phyloP scores from a whole-genome alignment of 2,797 vertebrate genomes.

The Sebastes matsubarae region DNA sequence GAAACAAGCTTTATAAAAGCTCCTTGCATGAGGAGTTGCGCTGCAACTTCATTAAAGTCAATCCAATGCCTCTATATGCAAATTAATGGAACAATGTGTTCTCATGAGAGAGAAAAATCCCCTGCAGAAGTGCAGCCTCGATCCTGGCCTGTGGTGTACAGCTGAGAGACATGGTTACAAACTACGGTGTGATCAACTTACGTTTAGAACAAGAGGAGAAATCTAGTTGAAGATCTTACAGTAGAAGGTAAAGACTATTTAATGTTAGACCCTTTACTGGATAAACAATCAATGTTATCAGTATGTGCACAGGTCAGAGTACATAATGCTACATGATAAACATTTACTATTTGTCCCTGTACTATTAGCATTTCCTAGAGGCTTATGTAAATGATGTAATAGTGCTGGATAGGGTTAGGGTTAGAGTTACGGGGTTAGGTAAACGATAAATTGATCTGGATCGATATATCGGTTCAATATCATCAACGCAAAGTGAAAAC shows the following conservation, averaged over 20 bases:
- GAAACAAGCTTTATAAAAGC: slow-evolving; percentile 10
- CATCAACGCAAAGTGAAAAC: not conserved
- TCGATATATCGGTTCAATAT: too few species aligned
- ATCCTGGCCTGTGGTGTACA: not conserved
- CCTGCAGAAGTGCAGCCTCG: slow-evolving; percentile 3
- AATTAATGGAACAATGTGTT: slow-evolving; percentile 31
- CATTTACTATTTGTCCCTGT: not conserved
- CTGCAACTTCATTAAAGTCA: slow-evolving; percentile 40
- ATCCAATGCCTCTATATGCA: slow-evolving; percentile 17
- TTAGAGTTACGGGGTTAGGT: rapidly evolving
- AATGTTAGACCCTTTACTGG: not conserved
- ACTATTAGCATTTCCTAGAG: not conserved
- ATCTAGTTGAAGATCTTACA: not conserved
- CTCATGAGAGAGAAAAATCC: slow-evolving; percentile 8
- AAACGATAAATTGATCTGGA: too few species aligned
- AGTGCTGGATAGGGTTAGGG: too few species aligned
- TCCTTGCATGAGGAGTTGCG: not conserved
- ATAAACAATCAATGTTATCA: not conserved
- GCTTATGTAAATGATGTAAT: not conserved
- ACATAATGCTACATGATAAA: not conserved
- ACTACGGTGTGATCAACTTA: not conserved
- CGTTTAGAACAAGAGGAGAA: not conserved
- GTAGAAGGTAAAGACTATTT: not conserved
- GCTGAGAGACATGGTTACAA: slow-evolving; percentile 7
- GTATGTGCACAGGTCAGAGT: not conserved